Evolutionary conservation across 2,888 invertebrate species (phyloP).

Genomic region (Iphiclides podalirius): DNA sequence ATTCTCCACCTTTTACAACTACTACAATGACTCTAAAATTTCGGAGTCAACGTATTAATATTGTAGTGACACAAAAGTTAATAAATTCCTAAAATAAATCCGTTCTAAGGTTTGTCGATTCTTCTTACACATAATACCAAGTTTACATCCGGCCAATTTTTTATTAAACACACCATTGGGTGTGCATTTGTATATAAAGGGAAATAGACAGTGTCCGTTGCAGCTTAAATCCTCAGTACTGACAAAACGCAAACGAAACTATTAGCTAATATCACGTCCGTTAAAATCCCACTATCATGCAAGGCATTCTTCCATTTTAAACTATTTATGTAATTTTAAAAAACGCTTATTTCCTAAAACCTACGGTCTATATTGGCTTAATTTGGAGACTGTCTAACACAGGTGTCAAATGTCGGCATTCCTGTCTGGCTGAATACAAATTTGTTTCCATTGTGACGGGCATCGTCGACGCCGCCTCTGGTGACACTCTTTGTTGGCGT

Average conservation of each 20-base stretch:
- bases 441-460: conserved; percentile 10
- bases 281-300: background rate
- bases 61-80: too few relatives aligned
- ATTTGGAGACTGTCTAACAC: conserved; percentile 24
- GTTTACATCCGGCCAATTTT: background rate
- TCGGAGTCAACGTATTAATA: too few relatives aligned
- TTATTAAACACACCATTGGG: background rate
- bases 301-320: conserved; percentile 2
- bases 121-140: too few relatives aligned
- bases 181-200: too few relatives aligned
- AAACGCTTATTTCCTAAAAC: background rate
- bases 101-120: background rate
- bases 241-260: background rate
- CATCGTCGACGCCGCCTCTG: background rate
- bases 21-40: too few relatives aligned
- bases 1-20: too few relatives aligned
- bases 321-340: background rate
- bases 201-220: background rate
- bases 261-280: background rate
- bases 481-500: conserved; percentile 22
- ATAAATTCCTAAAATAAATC: too few relatives aligned
- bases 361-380: background rate
- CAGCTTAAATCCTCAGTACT: background rate
- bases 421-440: conserved; percentile 28
- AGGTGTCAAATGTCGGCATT: conserved; percentile 44